phyloP scores from a whole-genome alignment of 2,888 invertebrate species.

The Arrhopalites spinosus region DNA sequence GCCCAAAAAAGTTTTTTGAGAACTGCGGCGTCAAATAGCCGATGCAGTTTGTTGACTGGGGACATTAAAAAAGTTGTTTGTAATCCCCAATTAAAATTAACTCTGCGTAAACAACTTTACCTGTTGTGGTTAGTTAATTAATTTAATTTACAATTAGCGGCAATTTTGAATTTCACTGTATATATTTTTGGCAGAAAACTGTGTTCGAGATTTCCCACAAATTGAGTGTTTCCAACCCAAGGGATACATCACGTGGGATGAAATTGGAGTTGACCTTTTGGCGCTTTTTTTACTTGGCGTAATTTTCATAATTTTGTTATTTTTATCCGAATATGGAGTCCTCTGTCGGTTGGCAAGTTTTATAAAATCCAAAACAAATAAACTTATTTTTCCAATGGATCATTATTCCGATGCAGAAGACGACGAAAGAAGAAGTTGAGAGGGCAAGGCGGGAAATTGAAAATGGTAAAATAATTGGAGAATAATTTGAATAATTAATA shows the following conservation, averaged over 20 bases:
- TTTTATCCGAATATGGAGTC: background rate
- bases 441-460: background rate
- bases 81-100: background rate
- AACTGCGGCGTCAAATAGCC: constrained; percentile 29
- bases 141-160: background rate
- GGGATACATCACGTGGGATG: background rate
- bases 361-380: background rate
- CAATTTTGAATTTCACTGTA: background rate
- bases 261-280: background rate
- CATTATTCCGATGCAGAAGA: too few relatives aligned
- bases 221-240: background rate
- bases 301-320: background rate
- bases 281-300: background rate
- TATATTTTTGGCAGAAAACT: background rate
- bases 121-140: background rate
- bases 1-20: too few relatives aligned
- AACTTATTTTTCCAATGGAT: too few relatives aligned
- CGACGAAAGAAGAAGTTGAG: background rate
- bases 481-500: background rate
- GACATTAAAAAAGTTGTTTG: constrained; percentile 36
- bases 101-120: background rate
- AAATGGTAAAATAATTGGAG: background rate
- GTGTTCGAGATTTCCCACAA: background rate
- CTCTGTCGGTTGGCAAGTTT: background rate
- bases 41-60: constrained; percentile 40